Evolutionary conservation across 2,888 invertebrate species (phyloP), one percentile per base, ranked within the genome.

Genomic region (Oxyscelio sp.): DNA sequence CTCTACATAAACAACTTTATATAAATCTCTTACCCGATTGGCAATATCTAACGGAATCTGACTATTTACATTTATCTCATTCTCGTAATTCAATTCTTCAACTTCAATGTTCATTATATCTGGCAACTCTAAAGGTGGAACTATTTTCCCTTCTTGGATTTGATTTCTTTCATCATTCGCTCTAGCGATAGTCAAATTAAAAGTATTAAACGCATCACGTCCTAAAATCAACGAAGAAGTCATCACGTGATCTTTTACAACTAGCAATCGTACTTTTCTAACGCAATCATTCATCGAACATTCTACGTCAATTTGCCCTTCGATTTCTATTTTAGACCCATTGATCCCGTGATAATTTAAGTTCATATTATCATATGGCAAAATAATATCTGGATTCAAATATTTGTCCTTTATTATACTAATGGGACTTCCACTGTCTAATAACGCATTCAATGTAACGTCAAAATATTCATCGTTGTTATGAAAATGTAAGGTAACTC

Each of bases 221-320:
- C 65, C 65, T 19, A 65, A 48, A 48, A 48, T 48, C 27, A 54
- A 52, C 11, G 50, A 21, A n/a, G 75, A 15, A 19, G 9, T 31
- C 77, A 77, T 82, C 11, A 70, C 63, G 15, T 63, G 13, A 38
- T 82, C 58, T 31, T 24, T 5, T 17, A 82, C 82, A 17, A 82
- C 70, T 8, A 77, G 50, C 34, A 77, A 50, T n/a, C 6, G 9
- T 15, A 70, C 56, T 22, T 4, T 43, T 8, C 21, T 9, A 1
- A 11, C 5, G 9, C 19, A 0, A 70, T 27, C 24, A 40, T 17
- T 38, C 11, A 70, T 15, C n/a, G 11, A n/a, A 6, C 40, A 59
- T 1, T 21, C 2, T 8, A 21, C 11, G 5, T 40, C 34, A 6
- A 40, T 59, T 59, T 59, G 38, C 15, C 59, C 40, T 1, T 19